Percentiles rank a stretch among this genome's conserved stretches.
These are phyloP conservation scores for Emydoidea blandingii DNA, from an alignment of 2,797 vertebrate genomes.

Conservation along the genomic window DNA sequence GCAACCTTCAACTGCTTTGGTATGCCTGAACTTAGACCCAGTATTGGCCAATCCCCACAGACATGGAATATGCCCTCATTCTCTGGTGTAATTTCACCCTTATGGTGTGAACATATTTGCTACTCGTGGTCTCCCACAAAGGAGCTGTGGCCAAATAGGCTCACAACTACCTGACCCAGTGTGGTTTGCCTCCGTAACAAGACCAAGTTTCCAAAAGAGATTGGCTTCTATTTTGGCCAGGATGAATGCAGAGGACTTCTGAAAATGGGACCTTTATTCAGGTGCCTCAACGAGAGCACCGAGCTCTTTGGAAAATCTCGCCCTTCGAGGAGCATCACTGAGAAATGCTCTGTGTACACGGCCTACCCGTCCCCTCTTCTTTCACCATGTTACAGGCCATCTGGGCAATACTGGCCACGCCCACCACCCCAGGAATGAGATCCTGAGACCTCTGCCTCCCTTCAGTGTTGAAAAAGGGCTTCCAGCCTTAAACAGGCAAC, in stretches of 20 bases:
- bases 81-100: background rate
- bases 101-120: background rate
- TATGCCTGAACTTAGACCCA: background rate
- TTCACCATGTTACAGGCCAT: background rate
- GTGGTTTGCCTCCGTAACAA: background rate
- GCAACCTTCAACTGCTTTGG: background rate
- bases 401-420: background rate
- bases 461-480: slow-evolving; percentile 34
- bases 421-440: background rate
- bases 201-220: background rate
- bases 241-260: background rate
- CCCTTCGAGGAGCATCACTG: background rate
- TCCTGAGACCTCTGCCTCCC: slow-evolving; percentile 18
- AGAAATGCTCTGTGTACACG: background rate
- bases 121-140: background rate
- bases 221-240: background rate
- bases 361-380: background rate
- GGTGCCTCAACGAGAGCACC: background rate
- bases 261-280: background rate
- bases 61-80: background rate
- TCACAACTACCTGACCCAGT: background rate
- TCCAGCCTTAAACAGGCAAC: background rate
- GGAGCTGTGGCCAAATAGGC: background rate
- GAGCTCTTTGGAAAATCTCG: background rate
- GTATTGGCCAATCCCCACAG: background rate